These are phyloP conservation scores for Acropora yongei DNA, from an alignment of 64 coral and sea anemone species.

Conservation along the genomic window DNA sequence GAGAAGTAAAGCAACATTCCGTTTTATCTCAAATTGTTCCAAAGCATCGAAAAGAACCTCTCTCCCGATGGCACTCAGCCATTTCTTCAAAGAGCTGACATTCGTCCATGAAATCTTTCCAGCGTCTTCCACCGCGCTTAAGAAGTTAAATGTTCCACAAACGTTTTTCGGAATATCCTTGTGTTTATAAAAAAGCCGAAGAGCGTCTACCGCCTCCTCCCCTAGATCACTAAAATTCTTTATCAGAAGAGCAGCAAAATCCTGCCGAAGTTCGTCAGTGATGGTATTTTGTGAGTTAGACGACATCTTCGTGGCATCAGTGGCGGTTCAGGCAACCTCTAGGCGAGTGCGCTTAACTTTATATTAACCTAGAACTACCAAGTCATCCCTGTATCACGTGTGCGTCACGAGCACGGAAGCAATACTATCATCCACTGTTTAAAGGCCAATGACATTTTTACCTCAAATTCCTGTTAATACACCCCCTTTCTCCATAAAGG, in stretches of 20 bases:
- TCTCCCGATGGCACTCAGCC: background rate
- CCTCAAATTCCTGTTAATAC: too few species aligned
- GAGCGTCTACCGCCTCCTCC: background rate
- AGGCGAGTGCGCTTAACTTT: too few species aligned
- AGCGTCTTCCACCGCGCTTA: background rate
- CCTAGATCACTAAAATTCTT: background rate
- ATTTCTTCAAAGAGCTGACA: background rate
- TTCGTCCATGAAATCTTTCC: conserved; percentile 1
- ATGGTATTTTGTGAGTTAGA: background rate
- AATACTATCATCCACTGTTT: too few species aligned
- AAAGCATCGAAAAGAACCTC: background rate
- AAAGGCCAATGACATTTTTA: too few species aligned
- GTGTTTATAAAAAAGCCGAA: background rate
- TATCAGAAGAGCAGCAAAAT: background rate
- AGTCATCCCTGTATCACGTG: too few species aligned
- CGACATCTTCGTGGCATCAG: too few species aligned
- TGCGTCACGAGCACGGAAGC: too few species aligned
- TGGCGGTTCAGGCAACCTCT: too few species aligned
- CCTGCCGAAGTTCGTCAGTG: background rate
- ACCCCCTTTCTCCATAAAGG: too few species aligned
- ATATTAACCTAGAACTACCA: too few species aligned
- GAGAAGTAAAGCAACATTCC: background rate
- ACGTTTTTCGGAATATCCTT: too few species aligned
- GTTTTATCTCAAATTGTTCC: background rate
- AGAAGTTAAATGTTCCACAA: background rate